Evolutionary conservation across 2,888 invertebrate species (phyloP).

Genomic region (Ctenicera cuprea): DNA sequence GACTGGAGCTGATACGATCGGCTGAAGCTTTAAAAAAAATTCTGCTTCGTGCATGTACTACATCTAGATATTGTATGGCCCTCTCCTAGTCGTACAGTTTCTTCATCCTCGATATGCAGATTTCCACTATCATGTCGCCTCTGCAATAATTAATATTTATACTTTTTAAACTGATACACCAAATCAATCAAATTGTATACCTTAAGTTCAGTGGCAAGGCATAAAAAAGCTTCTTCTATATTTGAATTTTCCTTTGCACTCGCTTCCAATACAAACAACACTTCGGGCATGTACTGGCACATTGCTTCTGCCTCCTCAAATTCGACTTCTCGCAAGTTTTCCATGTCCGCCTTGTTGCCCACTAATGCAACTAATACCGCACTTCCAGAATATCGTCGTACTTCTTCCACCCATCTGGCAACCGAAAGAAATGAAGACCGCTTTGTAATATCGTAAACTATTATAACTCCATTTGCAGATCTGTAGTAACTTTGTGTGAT

Average conservation of each 20-base stretch:
- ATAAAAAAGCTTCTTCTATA: slow-evolving; percentile 91
- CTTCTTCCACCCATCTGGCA: slow-evolving; percentile 97
- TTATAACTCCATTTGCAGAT: slow-evolving; percentile 96
- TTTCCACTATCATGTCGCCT: slow-evolving; percentile 84
- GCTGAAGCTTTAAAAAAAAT: slow-evolving; percentile 56
- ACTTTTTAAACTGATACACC: neutral
- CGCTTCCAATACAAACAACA: slow-evolving; percentile 90
- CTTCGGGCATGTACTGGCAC: slow-evolving; percentile 90
- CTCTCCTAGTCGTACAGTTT: slow-evolving; percentile 81
- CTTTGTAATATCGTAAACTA: slow-evolving; percentile 98
- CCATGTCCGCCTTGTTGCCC: slow-evolving; percentile 94
- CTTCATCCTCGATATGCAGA: slow-evolving; percentile 78
- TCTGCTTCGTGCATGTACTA: slow-evolving; percentile 75
- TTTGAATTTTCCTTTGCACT: slow-evolving; percentile 95
- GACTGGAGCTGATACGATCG: slow-evolving; percentile 53
- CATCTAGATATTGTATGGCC: slow-evolving; percentile 81
- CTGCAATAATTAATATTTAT: slow-evolving; percentile 72
- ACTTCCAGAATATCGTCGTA: slow-evolving; percentile 93
- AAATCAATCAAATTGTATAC: slow-evolving; percentile 69
- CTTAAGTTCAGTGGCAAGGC: slow-evolving; percentile 91
- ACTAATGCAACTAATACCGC: slow-evolving; percentile 93
- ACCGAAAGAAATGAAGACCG: slow-evolving; percentile 92
- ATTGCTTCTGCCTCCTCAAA: slow-evolving; percentile 90
- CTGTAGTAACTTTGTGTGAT: slow-evolving; percentile 98
- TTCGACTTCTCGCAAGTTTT: slow-evolving; percentile 87